Percentiles rank a stretch among this genome's conserved stretches.
These are phyloP conservation scores for Miichthys miiuy DNA, from an alignment of 2,797 vertebrate species.

Conservation along the genomic window DNA sequence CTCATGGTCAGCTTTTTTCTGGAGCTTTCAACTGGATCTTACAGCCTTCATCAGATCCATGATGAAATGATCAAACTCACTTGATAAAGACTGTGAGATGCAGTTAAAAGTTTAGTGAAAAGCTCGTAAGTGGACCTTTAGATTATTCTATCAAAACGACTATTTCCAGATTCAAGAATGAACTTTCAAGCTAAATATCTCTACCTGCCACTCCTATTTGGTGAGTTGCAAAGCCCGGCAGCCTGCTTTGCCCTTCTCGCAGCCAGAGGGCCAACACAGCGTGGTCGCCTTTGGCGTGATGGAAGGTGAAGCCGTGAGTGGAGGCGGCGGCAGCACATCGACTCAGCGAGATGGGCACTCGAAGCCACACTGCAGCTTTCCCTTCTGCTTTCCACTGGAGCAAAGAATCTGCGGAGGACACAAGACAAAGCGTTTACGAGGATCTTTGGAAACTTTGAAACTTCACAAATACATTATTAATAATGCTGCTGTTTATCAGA, in stretches of 20 bases:
- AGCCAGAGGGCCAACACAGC: conserved; percentile 91
- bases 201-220: conserved; percentile 96
- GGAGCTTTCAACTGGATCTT: neutral
- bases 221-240: conserved; percentile 92
- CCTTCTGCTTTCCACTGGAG: conserved; percentile 87
- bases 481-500: neutral
- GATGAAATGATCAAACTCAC: neutral
- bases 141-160: neutral
- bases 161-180: neutral
- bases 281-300: conserved; percentile 86
- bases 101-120: neutral
- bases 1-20: neutral
- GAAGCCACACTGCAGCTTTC: conserved; percentile 89
- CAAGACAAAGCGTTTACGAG: neutral
- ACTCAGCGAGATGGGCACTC: conserved; percentile 89
- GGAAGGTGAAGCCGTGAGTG: conserved; percentile 90
- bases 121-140: neutral
- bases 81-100: neutral
- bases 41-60: neutral
- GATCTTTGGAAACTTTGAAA: neutral
- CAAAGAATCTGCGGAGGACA: conserved; percentile 82
- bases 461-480: neutral
- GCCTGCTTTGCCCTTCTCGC: conserved; percentile 86
- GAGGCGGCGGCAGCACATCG: conserved; percentile 84
- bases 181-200: neutral